Evolutionary conservation across 2,797 vertebrate genomes (phyloP).

Genomic region (Varecia variegata): DNA sequence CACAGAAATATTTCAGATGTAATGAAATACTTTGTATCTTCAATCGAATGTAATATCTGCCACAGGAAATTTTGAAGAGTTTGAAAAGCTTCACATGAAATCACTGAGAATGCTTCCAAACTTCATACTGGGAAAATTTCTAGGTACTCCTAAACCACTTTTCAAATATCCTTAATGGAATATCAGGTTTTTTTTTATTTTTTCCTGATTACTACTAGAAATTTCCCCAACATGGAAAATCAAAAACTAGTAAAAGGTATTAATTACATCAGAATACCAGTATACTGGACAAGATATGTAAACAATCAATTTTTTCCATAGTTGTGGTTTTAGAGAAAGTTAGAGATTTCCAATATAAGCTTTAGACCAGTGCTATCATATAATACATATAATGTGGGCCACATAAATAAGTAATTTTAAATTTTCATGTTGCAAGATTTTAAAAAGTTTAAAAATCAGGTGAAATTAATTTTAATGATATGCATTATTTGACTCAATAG

Average conservation of each 20-base stretch:
- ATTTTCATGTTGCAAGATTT: background rate
- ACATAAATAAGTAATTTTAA: background rate
- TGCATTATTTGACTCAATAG: background rate
- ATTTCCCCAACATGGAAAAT: background rate
- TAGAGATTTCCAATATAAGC: background rate
- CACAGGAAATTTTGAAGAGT: background rate
- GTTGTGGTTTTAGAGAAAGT: background rate
- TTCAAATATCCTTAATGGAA: background rate
- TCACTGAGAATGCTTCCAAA: background rate
- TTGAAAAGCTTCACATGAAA: background rate
- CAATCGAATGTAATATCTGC: background rate
- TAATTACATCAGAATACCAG: background rate
- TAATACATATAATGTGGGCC: background rate
- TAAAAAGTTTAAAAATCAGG: slow-evolving; percentile 9
- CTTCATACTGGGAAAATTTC: background rate
- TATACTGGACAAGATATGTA: background rate
- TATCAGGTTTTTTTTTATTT: background rate
- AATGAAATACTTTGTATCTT: background rate
- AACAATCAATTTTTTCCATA: background rate
- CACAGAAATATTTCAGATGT: background rate
- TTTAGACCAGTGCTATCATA: background rate
- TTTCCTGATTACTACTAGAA: slow-evolving; percentile 3
- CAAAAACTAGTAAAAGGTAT: slow-evolving; percentile 23
- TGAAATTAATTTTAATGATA: background rate
- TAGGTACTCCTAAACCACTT: background rate